Conservation (phyloP, 2,113 vertebrate genomes). For the Chlorodrepanis virens region DNA sequence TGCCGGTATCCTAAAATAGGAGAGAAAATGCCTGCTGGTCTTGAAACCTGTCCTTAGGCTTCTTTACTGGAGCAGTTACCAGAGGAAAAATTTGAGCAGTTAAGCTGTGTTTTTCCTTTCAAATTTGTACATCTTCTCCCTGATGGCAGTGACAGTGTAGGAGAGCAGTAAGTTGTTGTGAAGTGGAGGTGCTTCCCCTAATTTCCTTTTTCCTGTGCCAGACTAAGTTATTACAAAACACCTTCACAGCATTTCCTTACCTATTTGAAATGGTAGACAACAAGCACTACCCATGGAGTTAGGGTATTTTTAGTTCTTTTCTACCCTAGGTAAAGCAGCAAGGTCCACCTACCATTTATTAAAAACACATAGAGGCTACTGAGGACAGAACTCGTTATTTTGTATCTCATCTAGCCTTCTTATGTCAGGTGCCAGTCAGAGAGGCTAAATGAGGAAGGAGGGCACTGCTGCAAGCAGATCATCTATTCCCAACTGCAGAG, state of each 20-base stretch:
- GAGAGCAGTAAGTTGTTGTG: background rate
- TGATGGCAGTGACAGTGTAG: background rate
- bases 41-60: background rate
- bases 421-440: background rate
- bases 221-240: background rate
- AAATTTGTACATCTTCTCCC: background rate
- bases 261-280: background rate
- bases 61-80: background rate
- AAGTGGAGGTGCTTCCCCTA: background rate
- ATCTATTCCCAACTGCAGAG: accelerated
- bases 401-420: background rate
- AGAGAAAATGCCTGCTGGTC: background rate
- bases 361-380: background rate
- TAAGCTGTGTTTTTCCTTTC: background rate
- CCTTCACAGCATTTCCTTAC: background rate
- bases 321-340: background rate
- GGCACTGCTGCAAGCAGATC: background rate
- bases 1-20: background rate
- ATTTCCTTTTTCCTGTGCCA: background rate
- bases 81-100: background rate
- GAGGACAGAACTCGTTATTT: background rate
- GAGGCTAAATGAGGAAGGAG: background rate
- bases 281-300: background rate
- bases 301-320: background rate
- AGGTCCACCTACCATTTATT: background rate